Percentiles rank a stretch among this genome's conserved stretches.
Conservation (phyloP, 1,140 invertebrate genomes). For the Scaptomyza hsui region DNA sequence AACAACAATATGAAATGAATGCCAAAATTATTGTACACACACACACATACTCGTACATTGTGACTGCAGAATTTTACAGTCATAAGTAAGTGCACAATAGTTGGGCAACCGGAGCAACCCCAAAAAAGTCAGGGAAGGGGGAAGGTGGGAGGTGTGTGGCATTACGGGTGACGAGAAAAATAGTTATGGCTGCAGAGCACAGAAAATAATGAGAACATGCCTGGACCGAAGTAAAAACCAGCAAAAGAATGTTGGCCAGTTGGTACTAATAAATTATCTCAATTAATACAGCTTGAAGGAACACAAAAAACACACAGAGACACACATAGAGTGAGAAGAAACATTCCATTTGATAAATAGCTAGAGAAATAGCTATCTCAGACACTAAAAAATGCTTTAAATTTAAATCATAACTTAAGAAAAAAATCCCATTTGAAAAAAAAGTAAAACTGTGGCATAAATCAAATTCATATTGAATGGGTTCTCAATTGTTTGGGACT, state of each 20-base stretch:
- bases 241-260: background rate
- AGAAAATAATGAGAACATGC: background rate
- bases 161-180: background rate
- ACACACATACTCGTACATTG: conserved; percentile 15
- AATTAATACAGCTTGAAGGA: background rate
- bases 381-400: no score
- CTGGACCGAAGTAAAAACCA: background rate
- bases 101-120: conserved; percentile 1
- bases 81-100: conserved; percentile 46
- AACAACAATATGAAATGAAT: conserved; percentile 52
- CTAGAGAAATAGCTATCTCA: no score
- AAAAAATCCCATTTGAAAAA: no score
- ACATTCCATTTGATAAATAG: no score
- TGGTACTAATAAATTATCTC: background rate
- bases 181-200: background rate
- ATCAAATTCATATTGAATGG: no score
- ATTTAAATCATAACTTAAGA: no score
- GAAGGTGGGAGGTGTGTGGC: no score
- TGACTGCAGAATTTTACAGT: conserved; percentile 19
- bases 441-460: no score
- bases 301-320: background rate
- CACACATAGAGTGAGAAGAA: no score
- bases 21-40: conserved; percentile 40
- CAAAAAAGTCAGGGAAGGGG: no score
- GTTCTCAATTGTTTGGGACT: no score